Conservation (phyloP, 2,888 invertebrate genomes). For the Amorpha juglandis region DNA sequence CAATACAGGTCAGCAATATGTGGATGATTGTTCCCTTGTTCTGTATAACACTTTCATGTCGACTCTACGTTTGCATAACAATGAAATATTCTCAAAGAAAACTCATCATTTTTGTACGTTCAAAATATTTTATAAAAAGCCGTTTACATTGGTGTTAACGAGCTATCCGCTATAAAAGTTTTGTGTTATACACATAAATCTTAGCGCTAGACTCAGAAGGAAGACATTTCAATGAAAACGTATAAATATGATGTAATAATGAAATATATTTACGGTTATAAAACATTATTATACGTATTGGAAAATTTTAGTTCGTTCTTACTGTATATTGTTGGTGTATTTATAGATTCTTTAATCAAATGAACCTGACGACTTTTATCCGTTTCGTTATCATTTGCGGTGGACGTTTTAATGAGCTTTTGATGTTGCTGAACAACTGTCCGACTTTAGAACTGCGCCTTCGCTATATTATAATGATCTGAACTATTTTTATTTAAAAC, state of each 20-base stretch:
- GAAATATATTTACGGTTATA: slow-evolving; percentile 69
- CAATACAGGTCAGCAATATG: not conserved
- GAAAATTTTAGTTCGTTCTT: slow-evolving; percentile 35
- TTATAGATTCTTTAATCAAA: slow-evolving; percentile 26
- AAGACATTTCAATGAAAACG: slow-evolving; percentile 65
- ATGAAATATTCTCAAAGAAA: slow-evolving; percentile 62
- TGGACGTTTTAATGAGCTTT: slow-evolving; percentile 51
- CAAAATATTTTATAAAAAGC: slow-evolving; percentile 70
- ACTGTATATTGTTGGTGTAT: not conserved
- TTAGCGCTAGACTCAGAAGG: slow-evolving; percentile 52
- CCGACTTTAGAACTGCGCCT: slow-evolving; percentile 3
- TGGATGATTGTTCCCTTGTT: not conserved
- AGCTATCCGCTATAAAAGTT: slow-evolving; percentile 73
- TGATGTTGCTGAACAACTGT: slow-evolving; percentile 45
- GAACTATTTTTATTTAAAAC: not conserved
- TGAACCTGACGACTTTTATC: slow-evolving; percentile 31
- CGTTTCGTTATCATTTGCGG: slow-evolving; percentile 57
- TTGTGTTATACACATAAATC: slow-evolving; percentile 76
- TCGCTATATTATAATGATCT: not conserved
- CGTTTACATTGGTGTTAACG: slow-evolving; percentile 82
- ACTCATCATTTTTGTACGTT: slow-evolving; percentile 51
- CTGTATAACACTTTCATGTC: slow-evolving; percentile 39
- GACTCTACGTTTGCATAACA: slow-evolving; percentile 73
- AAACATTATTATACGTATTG: slow-evolving; percentile 52
- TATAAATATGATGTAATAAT: slow-evolving; percentile 73